Conservation (phyloP, 92 coral and sea anemone species). For the Montipora capitata region DNA sequence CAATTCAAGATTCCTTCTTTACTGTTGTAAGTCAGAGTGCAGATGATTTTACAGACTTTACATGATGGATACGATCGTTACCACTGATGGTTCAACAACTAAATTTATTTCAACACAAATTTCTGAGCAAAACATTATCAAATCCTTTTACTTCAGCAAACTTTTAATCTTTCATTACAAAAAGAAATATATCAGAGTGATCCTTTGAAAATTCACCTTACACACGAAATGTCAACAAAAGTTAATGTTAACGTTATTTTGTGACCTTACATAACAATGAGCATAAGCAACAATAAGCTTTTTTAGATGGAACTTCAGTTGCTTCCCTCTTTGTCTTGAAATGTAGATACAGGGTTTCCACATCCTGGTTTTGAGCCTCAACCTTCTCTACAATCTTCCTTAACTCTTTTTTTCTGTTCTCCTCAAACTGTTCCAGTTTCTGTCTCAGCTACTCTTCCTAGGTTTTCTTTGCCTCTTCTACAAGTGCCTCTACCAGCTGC, state of each 20-base stretch:
- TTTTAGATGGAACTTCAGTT: slow-evolving; percentile 69
- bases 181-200: too few species aligned
- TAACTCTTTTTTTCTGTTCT: slow-evolving; percentile 80
- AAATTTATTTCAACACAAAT: too few species aligned
- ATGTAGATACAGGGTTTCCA: slow-evolving; percentile 71
- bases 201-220: background rate
- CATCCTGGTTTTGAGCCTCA: slow-evolving; percentile 86
- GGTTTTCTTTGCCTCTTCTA: slow-evolving; percentile 73
- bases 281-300: background rate
- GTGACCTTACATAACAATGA: background rate
- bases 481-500: slow-evolving; percentile 75
- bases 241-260: background rate
- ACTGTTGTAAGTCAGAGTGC: too few species aligned
- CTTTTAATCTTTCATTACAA: too few species aligned
- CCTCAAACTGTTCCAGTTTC: slow-evolving; percentile 87
- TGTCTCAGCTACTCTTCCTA: slow-evolving; percentile 81
- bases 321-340: slow-evolving; percentile 73
- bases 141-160: too few species aligned
- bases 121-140: too few species aligned
- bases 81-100: too few species aligned
- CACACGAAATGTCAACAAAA: background rate
- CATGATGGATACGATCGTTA: too few species aligned
- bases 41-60: too few species aligned
- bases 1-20: too few species aligned
- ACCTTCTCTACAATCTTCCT: slow-evolving; percentile 79